Conservation (phyloP, 2,797 vertebrate species). For the Danio jaintianensis region DNA sequence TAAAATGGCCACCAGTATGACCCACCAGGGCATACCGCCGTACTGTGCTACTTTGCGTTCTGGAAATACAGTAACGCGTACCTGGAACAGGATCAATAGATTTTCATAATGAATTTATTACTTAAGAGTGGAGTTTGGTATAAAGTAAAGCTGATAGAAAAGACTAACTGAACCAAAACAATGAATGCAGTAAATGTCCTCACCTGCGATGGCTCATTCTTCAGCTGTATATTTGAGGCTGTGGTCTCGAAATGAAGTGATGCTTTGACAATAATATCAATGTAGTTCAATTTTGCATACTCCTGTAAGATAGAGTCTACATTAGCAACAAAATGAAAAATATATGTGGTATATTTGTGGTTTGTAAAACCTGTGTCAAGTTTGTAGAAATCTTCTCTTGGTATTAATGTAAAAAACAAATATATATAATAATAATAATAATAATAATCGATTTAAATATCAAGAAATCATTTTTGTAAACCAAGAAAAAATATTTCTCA, state of each 20-base stretch:
- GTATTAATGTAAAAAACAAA: background rate
- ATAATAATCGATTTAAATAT: too few relatives aligned
- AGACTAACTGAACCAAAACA: background rate
- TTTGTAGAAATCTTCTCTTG: background rate
- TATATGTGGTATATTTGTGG: too few relatives aligned
- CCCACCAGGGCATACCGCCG: conserved; percentile 92
- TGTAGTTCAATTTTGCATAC: conserved; percentile 84
- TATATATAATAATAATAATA: too few relatives aligned
- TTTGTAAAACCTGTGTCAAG: background rate
- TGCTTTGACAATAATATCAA: conserved; percentile 86
- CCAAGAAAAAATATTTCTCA: too few relatives aligned
- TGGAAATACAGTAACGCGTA: conserved; percentile 89
- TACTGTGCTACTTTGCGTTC: conserved; percentile 81
- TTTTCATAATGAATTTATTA: background rate
- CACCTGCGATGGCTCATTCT: conserved; percentile 84
- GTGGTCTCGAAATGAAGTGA: conserved; percentile 78
- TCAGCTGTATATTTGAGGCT: conserved; percentile 81
- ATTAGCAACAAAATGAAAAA: background rate
- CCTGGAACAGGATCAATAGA: conserved; percentile 69
- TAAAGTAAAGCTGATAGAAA: background rate
- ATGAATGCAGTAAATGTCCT: conserved; percentile 28
- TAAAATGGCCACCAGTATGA: conserved; percentile 90
- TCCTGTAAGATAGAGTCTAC: conserved; percentile 75
- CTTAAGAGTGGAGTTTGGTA: background rate
- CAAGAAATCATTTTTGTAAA: too few relatives aligned